Evolutionary conservation across 2,113 vertebrate genomes (phyloP), one percentile per base, ranked within the genome.

Genomic region (Melanostigma gelatinosum): DNA sequence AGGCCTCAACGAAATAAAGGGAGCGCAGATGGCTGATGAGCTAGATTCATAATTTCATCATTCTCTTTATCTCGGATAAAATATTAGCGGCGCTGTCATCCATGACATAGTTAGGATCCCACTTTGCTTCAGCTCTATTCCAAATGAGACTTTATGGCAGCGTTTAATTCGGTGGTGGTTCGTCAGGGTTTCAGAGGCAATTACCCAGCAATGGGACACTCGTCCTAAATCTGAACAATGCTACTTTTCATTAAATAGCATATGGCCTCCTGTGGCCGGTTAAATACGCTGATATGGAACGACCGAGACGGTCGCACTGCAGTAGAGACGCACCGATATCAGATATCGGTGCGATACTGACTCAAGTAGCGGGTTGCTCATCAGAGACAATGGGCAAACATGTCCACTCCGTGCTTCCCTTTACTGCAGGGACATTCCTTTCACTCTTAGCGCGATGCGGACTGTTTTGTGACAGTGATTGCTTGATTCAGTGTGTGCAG

Each of bases 211-310:
- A 85, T 63, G 88, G 85, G 87, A 85, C 85, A 69, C 77, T 73
- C 62, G 72, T 90, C 82, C 86, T 83, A 88, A 91, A 91, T 85
- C 75, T 84, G 76, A 89, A 76, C 82, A 86, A 66, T 60, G 84
- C 67, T 78, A 83, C 83, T 91, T 93, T 87, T 87, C 67, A 87
- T 89, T 90, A 91, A 92, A 89, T 82, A 87, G 89, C 85, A 87
- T 90, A 69, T 16, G 76, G 61, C 82, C 89, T 85, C 88, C 61
- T 46, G 82, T 86, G 85, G 69, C 74, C 46, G n/a, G 8, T 84
- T 71, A 83, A 82, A 81, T 48, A 75, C 61, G 66, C 15, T 27
- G 36, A 84, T 84, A 78, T 79, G 75, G 90, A 90, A 42, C 50
- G 27, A 63, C 34, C 11, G 52, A 80, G 71, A 75, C 62, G 29